Percentiles rank a stretch among this genome's conserved stretches.
phyloP scores from a whole-genome alignment of 2,888 invertebrate species.

The Anthrax anthrax region DNA sequence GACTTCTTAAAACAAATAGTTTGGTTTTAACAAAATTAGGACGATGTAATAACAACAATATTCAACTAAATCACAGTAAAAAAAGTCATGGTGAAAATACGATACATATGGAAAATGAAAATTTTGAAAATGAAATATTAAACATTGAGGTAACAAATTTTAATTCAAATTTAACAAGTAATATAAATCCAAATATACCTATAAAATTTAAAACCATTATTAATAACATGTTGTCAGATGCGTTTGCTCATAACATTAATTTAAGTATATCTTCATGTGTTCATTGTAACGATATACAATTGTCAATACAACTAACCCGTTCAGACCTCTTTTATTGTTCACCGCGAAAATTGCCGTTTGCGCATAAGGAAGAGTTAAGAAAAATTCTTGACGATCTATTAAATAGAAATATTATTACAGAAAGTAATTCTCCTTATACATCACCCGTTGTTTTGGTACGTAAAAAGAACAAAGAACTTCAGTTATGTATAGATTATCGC shows the following conservation, averaged over 20 bases:
- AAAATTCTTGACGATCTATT: constrained; percentile 7
- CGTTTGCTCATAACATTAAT: neutral
- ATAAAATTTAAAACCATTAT: too few relatives aligned
- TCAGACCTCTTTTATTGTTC: neutral
- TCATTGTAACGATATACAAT: too few relatives aligned
- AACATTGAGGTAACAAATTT: too few relatives aligned
- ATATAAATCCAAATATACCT: too few relatives aligned
- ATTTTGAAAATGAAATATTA: too few relatives aligned
- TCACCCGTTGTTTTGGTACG: constrained; percentile 12
- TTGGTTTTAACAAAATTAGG: neutral
- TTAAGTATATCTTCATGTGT: too few relatives aligned
- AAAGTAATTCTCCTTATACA: constrained; percentile 11
- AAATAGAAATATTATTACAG: constrained; percentile 8
- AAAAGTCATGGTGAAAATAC: too few relatives aligned
- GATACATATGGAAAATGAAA: too few relatives aligned
- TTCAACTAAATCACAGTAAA: neutral
- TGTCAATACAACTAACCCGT: neutral
- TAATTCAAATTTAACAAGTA: too few relatives aligned
- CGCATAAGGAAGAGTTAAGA: neutral
- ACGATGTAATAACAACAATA: neutral
- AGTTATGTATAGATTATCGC: constrained; percentile 14
- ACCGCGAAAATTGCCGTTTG: constrained; percentile 2
- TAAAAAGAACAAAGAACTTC: constrained; percentile 11
- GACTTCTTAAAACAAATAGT: neutral
- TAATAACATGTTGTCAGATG: too few relatives aligned